Percentiles rank a stretch among this genome's conserved stretches.
These are phyloP conservation scores for Catocala fraxini DNA, from an alignment of 2,888 invertebrate species.

Conservation along the genomic window DNA sequence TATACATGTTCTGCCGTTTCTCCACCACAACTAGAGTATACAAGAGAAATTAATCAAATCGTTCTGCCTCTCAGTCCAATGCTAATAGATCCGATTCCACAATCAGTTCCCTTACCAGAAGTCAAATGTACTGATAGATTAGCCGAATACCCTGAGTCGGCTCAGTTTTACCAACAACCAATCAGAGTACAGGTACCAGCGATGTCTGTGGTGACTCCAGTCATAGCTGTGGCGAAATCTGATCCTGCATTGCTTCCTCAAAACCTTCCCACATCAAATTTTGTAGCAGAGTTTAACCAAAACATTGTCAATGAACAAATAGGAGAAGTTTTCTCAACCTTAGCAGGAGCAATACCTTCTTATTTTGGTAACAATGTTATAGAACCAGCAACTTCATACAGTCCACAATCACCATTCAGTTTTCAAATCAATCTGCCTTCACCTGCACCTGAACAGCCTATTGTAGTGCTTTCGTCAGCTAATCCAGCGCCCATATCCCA, in stretches of 20 bases:
- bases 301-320: constrained; percentile 1
- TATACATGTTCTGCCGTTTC: background rate
- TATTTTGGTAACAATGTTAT: constrained; percentile 1
- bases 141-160: background rate
- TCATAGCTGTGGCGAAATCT: constrained; percentile 2
- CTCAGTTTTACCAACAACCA: constrained; percentile 25
- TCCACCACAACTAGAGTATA: background rate
- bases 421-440: constrained; percentile 66
- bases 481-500: constrained; percentile 23
- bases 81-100: background rate
- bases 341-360: constrained; percentile 10
- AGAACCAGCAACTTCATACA: background rate
- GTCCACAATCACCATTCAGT: constrained; percentile 54
- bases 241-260: constrained; percentile 16
- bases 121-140: background rate
- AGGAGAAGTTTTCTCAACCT: background rate
- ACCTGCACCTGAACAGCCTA: constrained; percentile 57
- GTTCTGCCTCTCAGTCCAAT: background rate
- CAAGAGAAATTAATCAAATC: background rate
- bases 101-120: constrained; percentile 4
- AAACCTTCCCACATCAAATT: constrained; percentile 2
- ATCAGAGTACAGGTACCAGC: constrained; percentile 25
- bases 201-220: constrained; percentile 2
- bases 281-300: background rate
- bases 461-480: constrained; percentile 52